Conservation (phyloP, 2,888 invertebrate genomes). For the Didymodactylos carnosus region DNA sequence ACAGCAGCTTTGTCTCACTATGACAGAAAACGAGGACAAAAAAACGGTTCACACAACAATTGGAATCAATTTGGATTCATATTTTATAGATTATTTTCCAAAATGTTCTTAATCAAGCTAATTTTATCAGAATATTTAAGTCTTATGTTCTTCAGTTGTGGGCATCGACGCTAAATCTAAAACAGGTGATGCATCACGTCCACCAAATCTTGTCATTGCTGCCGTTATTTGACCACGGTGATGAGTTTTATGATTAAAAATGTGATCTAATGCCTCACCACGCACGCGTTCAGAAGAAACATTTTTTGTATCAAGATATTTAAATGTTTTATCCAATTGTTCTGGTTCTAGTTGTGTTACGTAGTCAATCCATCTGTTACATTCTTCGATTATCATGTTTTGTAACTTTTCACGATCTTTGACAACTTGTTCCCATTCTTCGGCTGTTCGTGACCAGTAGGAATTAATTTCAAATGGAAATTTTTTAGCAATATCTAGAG, state of each 20-base stretch:
- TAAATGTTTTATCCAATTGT: not conserved
- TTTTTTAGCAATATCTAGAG: not conserved
- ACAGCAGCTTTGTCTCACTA: slow-evolving; percentile 1
- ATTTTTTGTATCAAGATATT: not conserved
- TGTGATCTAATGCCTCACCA: not conserved
- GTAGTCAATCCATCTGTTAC: not conserved
- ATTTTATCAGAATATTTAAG: not conserved
- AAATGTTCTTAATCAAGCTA: too few relatives aligned
- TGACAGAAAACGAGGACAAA: too few relatives aligned
- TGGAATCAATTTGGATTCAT: not conserved
- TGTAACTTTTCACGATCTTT: not conserved
- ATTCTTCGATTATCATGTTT: not conserved
- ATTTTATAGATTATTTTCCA: not conserved
- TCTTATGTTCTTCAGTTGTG: not conserved
- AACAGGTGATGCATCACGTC: not conserved
- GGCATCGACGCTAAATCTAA: not conserved
- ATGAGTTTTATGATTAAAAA: not conserved
- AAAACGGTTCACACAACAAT: not conserved
- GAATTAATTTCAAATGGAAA: not conserved
- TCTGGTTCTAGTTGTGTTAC: not conserved
- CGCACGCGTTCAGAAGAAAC: not conserved
- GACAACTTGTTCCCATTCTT: not conserved
- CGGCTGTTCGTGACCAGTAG: not conserved
- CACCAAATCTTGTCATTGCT: not conserved
- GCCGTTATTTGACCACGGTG: not conserved